Conservation (phyloP, 2,113 vertebrate genomes). For the Ranitomeya imitator region DNA sequence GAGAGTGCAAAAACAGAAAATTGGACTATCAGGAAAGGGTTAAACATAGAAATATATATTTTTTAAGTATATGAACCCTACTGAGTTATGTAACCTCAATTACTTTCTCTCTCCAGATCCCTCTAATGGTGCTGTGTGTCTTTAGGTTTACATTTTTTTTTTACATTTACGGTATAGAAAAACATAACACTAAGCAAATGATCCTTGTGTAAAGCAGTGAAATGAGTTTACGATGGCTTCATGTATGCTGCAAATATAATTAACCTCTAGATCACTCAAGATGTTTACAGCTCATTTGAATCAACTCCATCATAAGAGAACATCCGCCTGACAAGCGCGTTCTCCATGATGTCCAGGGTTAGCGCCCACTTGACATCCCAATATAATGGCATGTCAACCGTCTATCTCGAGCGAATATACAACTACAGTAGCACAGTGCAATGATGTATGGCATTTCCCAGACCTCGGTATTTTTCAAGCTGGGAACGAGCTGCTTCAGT, state of each 20-base stretch:
- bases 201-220: conserved; percentile 23
- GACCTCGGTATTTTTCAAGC: conserved; percentile 17
- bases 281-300: conserved; percentile 38
- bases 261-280: conserved; percentile 29
- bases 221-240: conserved; percentile 1
- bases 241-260: conserved; percentile 40
- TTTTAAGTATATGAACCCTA: background rate
- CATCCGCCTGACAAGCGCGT: conserved; percentile 36
- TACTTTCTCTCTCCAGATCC: background rate
- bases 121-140: background rate
- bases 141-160: conserved; percentile 5
- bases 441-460: conserved; percentile 20
- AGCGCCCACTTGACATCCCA: conserved; percentile 34
- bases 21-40: no score
- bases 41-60: no score
- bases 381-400: conserved; percentile 48
- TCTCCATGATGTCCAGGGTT: conserved; percentile 26
- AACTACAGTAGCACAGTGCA: background rate
- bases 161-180: conserved; percentile 4
- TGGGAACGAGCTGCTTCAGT: conserved; percentile 14
- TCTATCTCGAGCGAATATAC: conserved; percentile 8
- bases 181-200: background rate
- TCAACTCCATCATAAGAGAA: conserved; percentile 34
- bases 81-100: background rate
- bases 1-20: no score